A percentile compares a stretch with the other conserved stretches of the same genome.
Conservation (phyloP, 2,113 vertebrate species). For the Labeo catla region DNA sequence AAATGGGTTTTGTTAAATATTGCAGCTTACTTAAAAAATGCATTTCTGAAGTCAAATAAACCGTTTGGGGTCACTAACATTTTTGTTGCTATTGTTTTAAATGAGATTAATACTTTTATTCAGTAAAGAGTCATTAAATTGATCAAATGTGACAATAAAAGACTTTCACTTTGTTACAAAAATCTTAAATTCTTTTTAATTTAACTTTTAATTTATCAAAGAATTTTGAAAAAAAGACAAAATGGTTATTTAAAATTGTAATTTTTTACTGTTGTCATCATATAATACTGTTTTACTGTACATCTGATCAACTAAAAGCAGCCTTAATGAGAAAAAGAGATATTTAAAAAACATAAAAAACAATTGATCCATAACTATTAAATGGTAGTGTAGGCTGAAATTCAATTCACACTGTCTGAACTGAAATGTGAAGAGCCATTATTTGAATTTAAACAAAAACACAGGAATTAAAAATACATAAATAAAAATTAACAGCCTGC, state of each 20-base stretch:
- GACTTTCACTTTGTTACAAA: not conserved
- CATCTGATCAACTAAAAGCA: not conserved
- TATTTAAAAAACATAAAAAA: not conserved
- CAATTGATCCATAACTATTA: not conserved
- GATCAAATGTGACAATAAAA: not conserved
- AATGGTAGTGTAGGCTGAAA: not conserved
- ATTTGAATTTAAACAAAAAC: not conserved
- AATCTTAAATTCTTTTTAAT: not conserved
- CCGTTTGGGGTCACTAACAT: not conserved
- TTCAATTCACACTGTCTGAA: not conserved
- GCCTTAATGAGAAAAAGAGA: not conserved
- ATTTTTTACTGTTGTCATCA: not conserved
- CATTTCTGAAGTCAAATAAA: not conserved
- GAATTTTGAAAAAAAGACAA: not conserved
- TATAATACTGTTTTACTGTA: not conserved
- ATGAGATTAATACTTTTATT: not conserved
- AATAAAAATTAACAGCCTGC: slow-evolving; percentile 1
- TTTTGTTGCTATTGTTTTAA: too few species aligned
- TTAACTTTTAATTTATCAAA: not conserved
- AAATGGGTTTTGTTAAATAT: too few species aligned
- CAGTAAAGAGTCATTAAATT: not conserved
- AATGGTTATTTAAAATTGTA: not conserved
- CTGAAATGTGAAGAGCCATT: not conserved
- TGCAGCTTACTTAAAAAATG: not conserved
- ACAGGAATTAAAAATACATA: not conserved